Percentiles rank a stretch among this genome's conserved stretches.
Conservation (phyloP, 1,140 invertebrate species). For the Leguminivora glycinivorella region DNA sequence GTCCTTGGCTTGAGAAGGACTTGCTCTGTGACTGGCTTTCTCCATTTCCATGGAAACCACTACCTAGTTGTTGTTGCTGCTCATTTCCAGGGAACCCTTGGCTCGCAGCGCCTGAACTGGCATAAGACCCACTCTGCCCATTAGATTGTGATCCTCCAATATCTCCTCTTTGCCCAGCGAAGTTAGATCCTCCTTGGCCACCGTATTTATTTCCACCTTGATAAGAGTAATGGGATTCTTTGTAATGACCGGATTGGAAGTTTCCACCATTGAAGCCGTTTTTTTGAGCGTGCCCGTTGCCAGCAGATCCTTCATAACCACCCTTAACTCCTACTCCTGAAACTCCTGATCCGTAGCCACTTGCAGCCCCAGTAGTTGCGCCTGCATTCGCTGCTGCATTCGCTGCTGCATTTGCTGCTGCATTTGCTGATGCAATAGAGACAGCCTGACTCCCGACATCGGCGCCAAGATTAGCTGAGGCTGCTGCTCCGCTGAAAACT, state of each 20-base stretch:
- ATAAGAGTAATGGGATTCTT: slow-evolving; percentile 38
- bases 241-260: slow-evolving; percentile 31
- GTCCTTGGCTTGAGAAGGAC: not conserved
- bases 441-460: slow-evolving; percentile 51
- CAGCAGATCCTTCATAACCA: slow-evolving; percentile 19
- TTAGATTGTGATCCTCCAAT: slow-evolving; percentile 1
- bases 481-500: slow-evolving; percentile 64
- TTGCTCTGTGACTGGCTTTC: not conserved
- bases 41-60: slow-evolving; percentile 8
- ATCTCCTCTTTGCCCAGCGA: not conserved
- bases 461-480: slow-evolving; percentile 43
- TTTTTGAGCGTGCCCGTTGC: not conserved
- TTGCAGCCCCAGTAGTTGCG: slow-evolving; percentile 30
- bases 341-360: slow-evolving; percentile 19
- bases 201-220: slow-evolving; percentile 28
- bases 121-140: slow-evolving; percentile 10
- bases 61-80: slow-evolving; percentile 35
- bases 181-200: slow-evolving; percentile 1
- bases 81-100: slow-evolving; percentile 30
- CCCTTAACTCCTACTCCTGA: slow-evolving; percentile 10
- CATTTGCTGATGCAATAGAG: slow-evolving; percentile 52
- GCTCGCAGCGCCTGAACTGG: not conserved
- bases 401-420: not conserved
- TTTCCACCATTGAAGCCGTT: slow-evolving; percentile 9
- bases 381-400: slow-evolving; percentile 27